A percentile compares a stretch with the other conserved stretches of the same genome.
These are phyloP conservation scores for Ethmia dodecea DNA, from an alignment of 2,888 invertebrate genomes.

Conservation along the genomic window DNA sequence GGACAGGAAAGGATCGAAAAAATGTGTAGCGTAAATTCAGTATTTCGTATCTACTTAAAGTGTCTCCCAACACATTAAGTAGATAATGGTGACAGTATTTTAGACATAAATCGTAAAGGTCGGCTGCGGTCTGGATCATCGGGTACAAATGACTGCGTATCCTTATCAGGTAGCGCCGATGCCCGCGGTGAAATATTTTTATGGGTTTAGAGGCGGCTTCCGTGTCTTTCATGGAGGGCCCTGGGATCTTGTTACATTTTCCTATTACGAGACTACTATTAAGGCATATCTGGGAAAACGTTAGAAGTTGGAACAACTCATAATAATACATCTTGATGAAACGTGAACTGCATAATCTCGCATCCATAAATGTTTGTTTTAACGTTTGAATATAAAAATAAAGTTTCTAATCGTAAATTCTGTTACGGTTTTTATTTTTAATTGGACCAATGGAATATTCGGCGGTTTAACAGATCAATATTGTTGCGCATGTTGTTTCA, in stretches of 20 bases:
- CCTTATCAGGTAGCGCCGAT: slow-evolving; percentile 69
- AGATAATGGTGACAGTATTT: slow-evolving; percentile 36
- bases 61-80: slow-evolving; percentile 41
- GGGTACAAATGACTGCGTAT: slow-evolving; percentile 66
- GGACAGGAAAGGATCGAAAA: slow-evolving; percentile 6
- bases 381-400: slow-evolving; percentile 29
- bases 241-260: slow-evolving; percentile 56
- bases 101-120: slow-evolving; percentile 55
- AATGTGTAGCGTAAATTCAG: background rate
- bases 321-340: slow-evolving; percentile 27
- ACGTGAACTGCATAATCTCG: slow-evolving; percentile 20
- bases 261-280: slow-evolving; percentile 44
- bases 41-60: slow-evolving; percentile 46
- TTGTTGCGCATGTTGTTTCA: slow-evolving; percentile 41
- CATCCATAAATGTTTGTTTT: slow-evolving; percentile 44
- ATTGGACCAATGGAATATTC: slow-evolving; percentile 39
- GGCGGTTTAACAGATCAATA: slow-evolving; percentile 25
- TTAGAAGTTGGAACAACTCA: slow-evolving; percentile 44
- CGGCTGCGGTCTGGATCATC: slow-evolving; percentile 41
- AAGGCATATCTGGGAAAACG: slow-evolving; percentile 35
- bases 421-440: slow-evolving; percentile 48
- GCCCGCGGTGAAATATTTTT: slow-evolving; percentile 68
- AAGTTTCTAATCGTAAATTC: slow-evolving; percentile 36
- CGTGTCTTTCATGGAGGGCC: slow-evolving; percentile 45
- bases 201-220: slow-evolving; percentile 62